Evolutionary conservation across 2,888 invertebrate species (phyloP).

Genomic region (Oscheius myriophilus): DNA sequence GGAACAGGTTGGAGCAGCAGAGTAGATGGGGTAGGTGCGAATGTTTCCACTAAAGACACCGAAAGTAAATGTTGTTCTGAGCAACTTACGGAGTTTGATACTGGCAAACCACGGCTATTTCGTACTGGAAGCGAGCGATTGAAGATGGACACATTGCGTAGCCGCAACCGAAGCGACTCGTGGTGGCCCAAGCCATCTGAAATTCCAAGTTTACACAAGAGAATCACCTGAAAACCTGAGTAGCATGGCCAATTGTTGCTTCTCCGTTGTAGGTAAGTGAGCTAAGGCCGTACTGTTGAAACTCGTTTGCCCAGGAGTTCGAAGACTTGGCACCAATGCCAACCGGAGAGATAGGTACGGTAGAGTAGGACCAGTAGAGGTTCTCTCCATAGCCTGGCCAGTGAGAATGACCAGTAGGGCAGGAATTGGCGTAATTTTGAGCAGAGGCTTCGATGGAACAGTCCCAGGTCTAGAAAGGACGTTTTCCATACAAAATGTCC

Average conservation of each 20-base stretch:
- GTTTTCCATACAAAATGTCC: too few species aligned
- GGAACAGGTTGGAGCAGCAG: neutral
- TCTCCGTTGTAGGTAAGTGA: neutral
- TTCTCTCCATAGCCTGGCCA: neutral
- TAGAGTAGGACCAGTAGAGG: constrained; percentile 6
- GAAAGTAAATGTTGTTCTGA: too few species aligned
- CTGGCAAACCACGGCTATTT: neutral
- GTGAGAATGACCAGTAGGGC: neutral
- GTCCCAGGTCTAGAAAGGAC: neutral
- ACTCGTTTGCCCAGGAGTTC: constrained; percentile 3
- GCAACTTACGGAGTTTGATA: neutral
- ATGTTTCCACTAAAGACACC: neutral
- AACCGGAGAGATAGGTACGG: neutral
- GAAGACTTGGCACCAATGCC: neutral
- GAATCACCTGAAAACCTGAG: neutral
- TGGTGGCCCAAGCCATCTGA: neutral
- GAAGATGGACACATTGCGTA: neutral
- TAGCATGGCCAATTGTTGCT: neutral
- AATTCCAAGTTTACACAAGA: too few species aligned
- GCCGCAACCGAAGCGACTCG: neutral
- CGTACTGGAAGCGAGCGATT: neutral
- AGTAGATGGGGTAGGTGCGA: neutral
- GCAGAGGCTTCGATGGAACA: neutral
- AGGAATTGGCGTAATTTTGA: neutral
- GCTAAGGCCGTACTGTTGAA: neutral